Conservation (phyloP, 1,140 invertebrate genomes). For the Heliothis subflexa region DNA sequence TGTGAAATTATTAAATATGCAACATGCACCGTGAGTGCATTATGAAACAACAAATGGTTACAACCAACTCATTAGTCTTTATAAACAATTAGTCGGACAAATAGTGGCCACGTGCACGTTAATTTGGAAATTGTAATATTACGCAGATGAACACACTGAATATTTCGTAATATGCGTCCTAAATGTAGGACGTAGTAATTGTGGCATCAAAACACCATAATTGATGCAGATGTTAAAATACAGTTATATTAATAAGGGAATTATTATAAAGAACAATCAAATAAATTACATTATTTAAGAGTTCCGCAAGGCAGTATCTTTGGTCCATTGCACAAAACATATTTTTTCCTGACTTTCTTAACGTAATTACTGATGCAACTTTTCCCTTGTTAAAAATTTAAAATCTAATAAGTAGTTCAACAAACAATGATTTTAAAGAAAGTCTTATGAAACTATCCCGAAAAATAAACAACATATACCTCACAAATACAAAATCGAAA, state of each 20-base stretch:
- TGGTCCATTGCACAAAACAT: neutral
- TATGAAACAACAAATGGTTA: conserved; percentile 33
- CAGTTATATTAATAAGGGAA: neutral
- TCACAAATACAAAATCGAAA: conserved; percentile 16
- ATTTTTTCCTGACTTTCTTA: neutral
- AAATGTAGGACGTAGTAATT: conserved; percentile 40
- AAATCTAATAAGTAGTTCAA: no score
- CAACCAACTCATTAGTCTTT: conserved; percentile 30
- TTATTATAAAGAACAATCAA: neutral
- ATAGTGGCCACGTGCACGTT: conserved; percentile 45
- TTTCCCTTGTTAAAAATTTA: no score
- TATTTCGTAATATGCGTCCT: no score
- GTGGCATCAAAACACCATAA: conserved; percentile 43
- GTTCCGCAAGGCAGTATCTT: neutral
- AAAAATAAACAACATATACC: neutral
- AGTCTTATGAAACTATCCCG: no score
- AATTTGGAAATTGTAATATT: conserved; percentile 54
- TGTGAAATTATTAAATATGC: conserved; percentile 18
- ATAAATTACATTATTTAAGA: neutral
- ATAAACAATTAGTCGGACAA: conserved; percentile 31
- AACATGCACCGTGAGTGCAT: conserved; percentile 10
- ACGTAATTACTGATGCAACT: neutral
- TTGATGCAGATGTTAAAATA: neutral
- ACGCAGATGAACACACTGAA: no score
- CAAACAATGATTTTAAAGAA: no score